A percentile compares a stretch with the other conserved stretches of the same genome.
Conservation (phyloP, 1,140 invertebrate species). For the Globodera rostochiensis region DNA sequence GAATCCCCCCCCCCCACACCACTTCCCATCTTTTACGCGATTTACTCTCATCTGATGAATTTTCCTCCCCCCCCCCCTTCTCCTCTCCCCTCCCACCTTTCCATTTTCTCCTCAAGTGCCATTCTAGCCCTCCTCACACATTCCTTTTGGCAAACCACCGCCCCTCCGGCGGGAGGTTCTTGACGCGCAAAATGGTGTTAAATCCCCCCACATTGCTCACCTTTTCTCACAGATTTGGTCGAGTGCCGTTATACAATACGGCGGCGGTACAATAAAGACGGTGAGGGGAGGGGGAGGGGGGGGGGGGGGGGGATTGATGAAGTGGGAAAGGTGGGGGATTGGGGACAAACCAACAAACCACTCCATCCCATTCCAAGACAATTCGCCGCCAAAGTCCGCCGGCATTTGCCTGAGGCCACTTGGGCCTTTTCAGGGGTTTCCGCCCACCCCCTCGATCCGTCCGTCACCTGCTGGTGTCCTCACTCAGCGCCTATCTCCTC, state of each 20-base stretch:
- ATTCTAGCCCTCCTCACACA: not conserved
- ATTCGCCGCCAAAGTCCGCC: not conserved
- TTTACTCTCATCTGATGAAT: no score
- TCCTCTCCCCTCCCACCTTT: not conserved
- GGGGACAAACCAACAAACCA: not conserved
- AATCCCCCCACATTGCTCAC: not conserved
- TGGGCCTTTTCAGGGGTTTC: not conserved
- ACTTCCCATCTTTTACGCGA: no score
- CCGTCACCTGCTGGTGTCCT: not conserved
- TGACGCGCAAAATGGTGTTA: slow-evolving; percentile 1
- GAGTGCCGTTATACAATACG: not conserved
- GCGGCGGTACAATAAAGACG: not conserved
- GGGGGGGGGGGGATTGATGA: no score
- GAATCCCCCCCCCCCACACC: no score
- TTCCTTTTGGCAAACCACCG: not conserved
- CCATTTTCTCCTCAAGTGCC: not conserved
- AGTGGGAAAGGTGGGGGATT: no score
- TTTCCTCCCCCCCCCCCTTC: no score
- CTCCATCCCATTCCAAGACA: not conserved
- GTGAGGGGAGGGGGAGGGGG: not conserved
- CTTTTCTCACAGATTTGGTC: not conserved
- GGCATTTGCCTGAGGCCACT: not conserved
- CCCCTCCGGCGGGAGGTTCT: not conserved
- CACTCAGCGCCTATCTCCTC: not conserved
- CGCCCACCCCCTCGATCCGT: not conserved